Evolutionary conservation across 2,888 invertebrate genomes (phyloP), one percentile per base, ranked within the genome.

Genomic region (Cryptus viduatorius): DNA sequence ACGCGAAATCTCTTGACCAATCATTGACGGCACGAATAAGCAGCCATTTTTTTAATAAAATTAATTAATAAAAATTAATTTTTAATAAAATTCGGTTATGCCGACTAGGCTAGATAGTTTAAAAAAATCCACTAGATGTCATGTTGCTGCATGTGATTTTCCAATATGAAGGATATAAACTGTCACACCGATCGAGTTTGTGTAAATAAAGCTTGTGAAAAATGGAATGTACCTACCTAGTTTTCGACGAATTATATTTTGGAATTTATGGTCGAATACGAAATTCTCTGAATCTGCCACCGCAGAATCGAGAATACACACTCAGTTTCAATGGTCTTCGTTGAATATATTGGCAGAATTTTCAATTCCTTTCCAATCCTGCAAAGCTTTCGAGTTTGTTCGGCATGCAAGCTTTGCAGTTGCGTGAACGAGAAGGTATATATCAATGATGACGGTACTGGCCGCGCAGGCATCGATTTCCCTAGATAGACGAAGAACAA

Each of bases 341-440:
- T 19, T 73, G 48, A 78, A 68, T 61, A 73, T 82, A 67, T 72
- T 50, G 72, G 72, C 48, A 78, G 50, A 64, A 65, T 77, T 67
- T 82, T 56, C 82, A 77, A 82, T 82, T 77, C 72, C 71, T 72
- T 82, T 78, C 68, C 72, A 67, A 67, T 65, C 67, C 72, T 50
- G 37, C 37, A 19, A 50, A 59, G 77, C 53, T 72, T 59, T 77
- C 53, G 56, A 24, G 82, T 31, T 76, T 46, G 53, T 44, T 65
- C 71, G 64, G 71, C 67, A 67, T 78, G 72, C 71, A 59, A 82
- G 77, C 61, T 72, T 82, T 59, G 72, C 29, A 48, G 61, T 67
- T 37, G 72, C 59, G 53, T 12, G 46, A 44, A 59, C 46, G 46
- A 68, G 68, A 12, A 59, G 46, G 12, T 71, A n/a, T 53, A 24